Base-by-base conservation (phyloP, 2,888 invertebrate genomes). In the Parelbella ahira region DNA sequence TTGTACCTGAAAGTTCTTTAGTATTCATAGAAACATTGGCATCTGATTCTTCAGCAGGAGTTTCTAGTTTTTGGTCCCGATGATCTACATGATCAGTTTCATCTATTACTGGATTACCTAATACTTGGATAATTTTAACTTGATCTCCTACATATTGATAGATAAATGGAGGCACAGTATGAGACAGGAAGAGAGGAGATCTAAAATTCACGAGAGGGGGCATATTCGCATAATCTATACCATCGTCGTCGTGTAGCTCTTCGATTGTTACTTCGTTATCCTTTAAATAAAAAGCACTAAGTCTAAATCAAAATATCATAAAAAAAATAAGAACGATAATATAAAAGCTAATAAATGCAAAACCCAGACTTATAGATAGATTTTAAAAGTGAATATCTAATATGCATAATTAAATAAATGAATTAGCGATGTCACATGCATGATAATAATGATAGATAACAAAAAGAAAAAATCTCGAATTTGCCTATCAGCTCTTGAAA, bases 271-370 rank as follows among this genome's bases (percentile, higher is more conserved):
- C 80, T 77, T 83, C 82, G 65, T 70, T 74, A 63, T 73, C 88
- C 88, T 88, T 89, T 79, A 88, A 88, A 84, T 84, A 83, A 79
- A 84, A 84, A 79, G 68, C 63, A 58, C 66, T 77, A 72, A 71
- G 78, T 83, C 76, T 81, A 77, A 54, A 78, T 79, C 72, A 73
- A 69, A 69, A 54, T 56, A 58, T 63, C 53, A 47, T 44, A 51
- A 47, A 63, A 56, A 56, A 4, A 18, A 41, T n/a, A n/a, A n/a
- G n/a, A n/a, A n/a, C n/a, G n/a, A 56, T 47, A 51, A 27, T 13
- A 34, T 48, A 42, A 47, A 63, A 54, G 54, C 61, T 74, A 78
- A 63, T 83, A 86, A 84, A 84, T 84, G 84, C 83, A 72, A 57
- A 57, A 60, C 69, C n/a, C 77, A 86, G 78, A 80, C 80, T 81